Evolutionary conservation across 2,113 vertebrate genomes (phyloP), one percentile per base, ranked within the genome.

Genomic region (Myotis davidii): DNA sequence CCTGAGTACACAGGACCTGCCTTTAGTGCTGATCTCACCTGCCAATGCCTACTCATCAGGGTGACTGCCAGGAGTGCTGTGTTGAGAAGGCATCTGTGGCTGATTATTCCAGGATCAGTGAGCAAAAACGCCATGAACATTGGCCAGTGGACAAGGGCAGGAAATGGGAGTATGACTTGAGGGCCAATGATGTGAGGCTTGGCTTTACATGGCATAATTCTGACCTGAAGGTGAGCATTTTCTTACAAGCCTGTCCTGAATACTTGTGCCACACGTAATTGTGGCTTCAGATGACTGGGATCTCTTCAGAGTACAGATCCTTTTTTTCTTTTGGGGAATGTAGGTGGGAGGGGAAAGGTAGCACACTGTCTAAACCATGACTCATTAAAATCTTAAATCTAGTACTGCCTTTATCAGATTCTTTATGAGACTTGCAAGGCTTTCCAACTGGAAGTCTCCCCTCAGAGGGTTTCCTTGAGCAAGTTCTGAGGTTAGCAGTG

Each of bases 341-440:
- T 13, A 14, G 14, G 8, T 16, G 42, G 5, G 3, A 23, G 10
- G 59, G 39, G 21, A 72, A n/a, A 32, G 18, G 21, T 7, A 29
- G 29, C 6, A 59, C 21, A 23, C 0, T 6, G 14, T 18, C 3
- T 69, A 85, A 88, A 90, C n/a, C 32, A 85, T 37, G n/a, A 54
- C 9, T 86, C 65, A 65, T 52, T 48, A 87, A 96, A 85, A 78
- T 32, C 9, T 48, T 27, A 78, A 86, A 37, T 78, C 17, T 12
- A 72, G 29, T 67, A 13, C 27, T 10, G 39, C 11, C 42, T 89
- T 16, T 27, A 52, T 85, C 54, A 37, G 37, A 37, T 67, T 86
- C 42, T 82, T 85, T 61, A 82, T 82, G 45, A 94, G 42, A 85
- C 6, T 34, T 39, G 69, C 39, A 39, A 61, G 16, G 56, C 3